Base-by-base conservation (phyloP, 2,113 vertebrate species). In the Crotalus viridis region DNA sequence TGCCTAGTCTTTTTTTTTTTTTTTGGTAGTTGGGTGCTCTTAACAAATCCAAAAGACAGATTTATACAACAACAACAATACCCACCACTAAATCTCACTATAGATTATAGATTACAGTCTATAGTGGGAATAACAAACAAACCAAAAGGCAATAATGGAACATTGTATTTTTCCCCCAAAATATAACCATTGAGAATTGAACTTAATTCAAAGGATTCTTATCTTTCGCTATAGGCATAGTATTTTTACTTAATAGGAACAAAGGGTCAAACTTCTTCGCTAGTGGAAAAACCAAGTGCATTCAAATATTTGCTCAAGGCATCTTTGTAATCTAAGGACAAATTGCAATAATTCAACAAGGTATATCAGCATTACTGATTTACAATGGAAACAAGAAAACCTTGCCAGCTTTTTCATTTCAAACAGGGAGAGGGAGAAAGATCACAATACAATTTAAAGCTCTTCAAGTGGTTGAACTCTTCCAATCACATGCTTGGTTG, bases 391-490 rank as follows among this genome's bases (percentile, higher is more conserved):
- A 93, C 95, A 64, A 93, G 64, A 81, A 74, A 85, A 89, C 46
- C 93, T 89, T 95, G 90, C 95, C 93, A 92, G 69, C 94, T 90
- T 92, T 95, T 94, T 52, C n/a, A 90, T 91, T 95, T 86, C 0
- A 91, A 10, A 69, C 91, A 69, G 92, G 94, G 91, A 94, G 94
- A 96, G 94, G 94, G 94, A 95, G 93, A 94, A 95, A 96, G 95
- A 95, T 94, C 92, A 96, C 96, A 92, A 51, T 93, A 97, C 93
- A 97, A 96, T 61, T 92, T 89, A 89, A 96, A 93, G 74, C 91
- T 90, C 94, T 96, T 96, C 96, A 96, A 93, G 95, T 95, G 96
- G 92, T 54, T 93, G 95, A 97, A 96, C 94, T 95, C 87, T 93
- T 64, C 92, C 94, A 95, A 97, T 97, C 95, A 95, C 52, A 93